Evolutionary conservation across 2,113 vertebrate species (phyloP).

Genomic region (Scortum barcoo): DNA sequence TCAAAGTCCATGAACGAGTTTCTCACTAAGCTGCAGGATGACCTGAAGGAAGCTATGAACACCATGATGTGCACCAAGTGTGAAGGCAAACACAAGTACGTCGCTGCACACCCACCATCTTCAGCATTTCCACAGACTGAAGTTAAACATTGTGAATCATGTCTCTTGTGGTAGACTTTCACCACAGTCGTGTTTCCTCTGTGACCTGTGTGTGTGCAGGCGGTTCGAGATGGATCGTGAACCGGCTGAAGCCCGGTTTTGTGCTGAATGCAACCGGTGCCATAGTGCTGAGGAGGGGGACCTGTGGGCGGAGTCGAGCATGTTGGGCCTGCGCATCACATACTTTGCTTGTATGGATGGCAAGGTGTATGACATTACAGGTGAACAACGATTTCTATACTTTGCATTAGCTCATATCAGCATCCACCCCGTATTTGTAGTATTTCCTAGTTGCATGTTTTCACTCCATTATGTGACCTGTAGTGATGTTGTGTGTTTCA

Average conservation of each 20-base stretch:
- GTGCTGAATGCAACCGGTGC: constrained; percentile 88
- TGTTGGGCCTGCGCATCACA: constrained; percentile 95
- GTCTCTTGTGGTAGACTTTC: background rate
- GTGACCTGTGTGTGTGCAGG: constrained; percentile 75
- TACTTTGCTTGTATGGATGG: constrained; percentile 96
- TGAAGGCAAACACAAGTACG: constrained; percentile 95
- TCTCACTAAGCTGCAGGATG: constrained; percentile 94
- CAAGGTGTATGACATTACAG: constrained; percentile 95
- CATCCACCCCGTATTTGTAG: background rate
- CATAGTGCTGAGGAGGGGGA: constrained; percentile 94
- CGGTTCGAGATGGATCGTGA: constrained; percentile 95
- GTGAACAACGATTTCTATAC: constrained; percentile 70
- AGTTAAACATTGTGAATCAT: background rate
- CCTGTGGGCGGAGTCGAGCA: constrained; percentile 96
- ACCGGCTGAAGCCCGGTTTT: constrained; percentile 89
- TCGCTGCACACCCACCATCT: background rate
- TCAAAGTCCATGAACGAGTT: constrained; percentile 93
- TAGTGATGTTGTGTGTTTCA: constrained; percentile 69
- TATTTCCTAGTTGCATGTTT: background rate
- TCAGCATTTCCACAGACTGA: background rate
- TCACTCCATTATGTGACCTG: constrained; percentile 15
- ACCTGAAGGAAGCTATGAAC: constrained; percentile 96
- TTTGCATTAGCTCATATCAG: constrained; percentile 6
- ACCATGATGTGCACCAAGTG: constrained; percentile 97
- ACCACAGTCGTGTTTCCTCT: constrained; percentile 1